phyloP scores from a whole-genome alignment of 2,113 vertebrate genomes.

The Pao palembangensis region DNA sequence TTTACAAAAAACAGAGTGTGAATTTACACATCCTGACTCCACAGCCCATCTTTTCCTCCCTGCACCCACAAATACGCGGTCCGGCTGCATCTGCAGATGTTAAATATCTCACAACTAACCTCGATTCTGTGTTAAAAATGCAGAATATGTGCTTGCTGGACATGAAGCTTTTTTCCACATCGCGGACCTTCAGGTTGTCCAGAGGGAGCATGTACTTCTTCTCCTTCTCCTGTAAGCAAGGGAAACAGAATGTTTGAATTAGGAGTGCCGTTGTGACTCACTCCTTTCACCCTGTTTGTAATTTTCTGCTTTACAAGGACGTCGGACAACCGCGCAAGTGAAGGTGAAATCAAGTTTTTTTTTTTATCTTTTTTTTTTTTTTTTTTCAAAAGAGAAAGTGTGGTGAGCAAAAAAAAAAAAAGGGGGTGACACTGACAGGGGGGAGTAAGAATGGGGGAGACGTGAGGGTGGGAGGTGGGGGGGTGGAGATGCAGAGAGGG shows the following conservation, averaged over 20 bases:
- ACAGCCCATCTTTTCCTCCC: too few relatives aligned
- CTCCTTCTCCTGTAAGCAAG: conserved; percentile 86
- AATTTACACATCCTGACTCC: not conserved
- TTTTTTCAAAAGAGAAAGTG: conserved; percentile 12
- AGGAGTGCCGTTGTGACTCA: not conserved
- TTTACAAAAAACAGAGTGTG: not conserved
- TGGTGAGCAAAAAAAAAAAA: conserved; percentile 28
- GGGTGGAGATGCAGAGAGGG: conserved; percentile 27
- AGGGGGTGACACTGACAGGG: conserved; percentile 34
- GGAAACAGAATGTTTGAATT: conserved; percentile 26
- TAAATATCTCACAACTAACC: conserved; percentile 68
- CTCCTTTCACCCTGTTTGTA: not conserved
- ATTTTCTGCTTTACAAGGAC: not conserved
- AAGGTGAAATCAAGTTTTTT: conserved; percentile 45
- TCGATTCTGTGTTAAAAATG: conserved; percentile 89
- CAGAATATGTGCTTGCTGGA: conserved; percentile 88
- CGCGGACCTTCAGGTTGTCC: conserved; percentile 90
- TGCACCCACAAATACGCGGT: too few relatives aligned
- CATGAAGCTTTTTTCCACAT: conserved; percentile 91
- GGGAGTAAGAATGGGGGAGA: conserved; percentile 56
- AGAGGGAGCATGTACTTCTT: conserved; percentile 97
- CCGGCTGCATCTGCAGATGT: not conserved
- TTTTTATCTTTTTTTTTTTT: not conserved
- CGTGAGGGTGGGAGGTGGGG: conserved; percentile 34
- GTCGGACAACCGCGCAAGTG: not conserved